A percentile compares a stretch with the other conserved stretches of the same genome.
Evolutionary conservation across 2,888 invertebrate genomes (phyloP).

Genomic region (Heteromyza rotundicornis): DNA sequence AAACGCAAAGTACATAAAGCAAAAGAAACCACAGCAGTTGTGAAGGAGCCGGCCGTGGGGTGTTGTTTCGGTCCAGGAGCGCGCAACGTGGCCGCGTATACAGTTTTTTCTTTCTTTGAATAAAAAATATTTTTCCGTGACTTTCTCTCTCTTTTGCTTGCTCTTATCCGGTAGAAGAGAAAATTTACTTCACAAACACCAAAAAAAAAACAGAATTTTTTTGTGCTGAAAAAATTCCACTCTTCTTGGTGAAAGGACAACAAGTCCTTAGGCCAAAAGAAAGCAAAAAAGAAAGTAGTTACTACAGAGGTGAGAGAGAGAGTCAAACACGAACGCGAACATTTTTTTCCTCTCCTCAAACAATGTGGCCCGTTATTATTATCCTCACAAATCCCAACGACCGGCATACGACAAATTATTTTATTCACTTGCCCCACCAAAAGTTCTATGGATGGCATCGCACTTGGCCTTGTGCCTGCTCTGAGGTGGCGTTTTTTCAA

Average conservation of each 20-base stretch:
- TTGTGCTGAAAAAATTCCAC: no score
- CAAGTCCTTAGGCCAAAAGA: no score
- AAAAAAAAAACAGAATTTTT: no score
- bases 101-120: slow-evolving; percentile 24
- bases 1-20: slow-evolving; percentile 2
- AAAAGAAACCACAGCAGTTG: slow-evolving; percentile 18
- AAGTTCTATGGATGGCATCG: no score
- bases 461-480: slow-evolving; percentile 4
- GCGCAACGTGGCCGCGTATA: slow-evolving; percentile 31
- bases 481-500: no score
- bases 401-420: background rate
- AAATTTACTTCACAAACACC: background rate
- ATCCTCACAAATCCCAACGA: background rate
- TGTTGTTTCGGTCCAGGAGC: background rate
- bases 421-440: background rate
- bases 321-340: no score
- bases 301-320: no score
- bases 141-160: slow-evolving; percentile 8
- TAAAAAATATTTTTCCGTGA: background rate
- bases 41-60: no score
- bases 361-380: background rate
- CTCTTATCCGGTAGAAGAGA: slow-evolving; percentile 30
- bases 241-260: background rate
- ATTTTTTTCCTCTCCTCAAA: background rate
- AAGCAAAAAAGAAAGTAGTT: no score